A percentile compares a stretch with the other conserved stretches of the same genome.
These are phyloP conservation scores for Acleris literana DNA, from an alignment of 2,888 invertebrate genomes.

Conservation along the genomic window DNA sequence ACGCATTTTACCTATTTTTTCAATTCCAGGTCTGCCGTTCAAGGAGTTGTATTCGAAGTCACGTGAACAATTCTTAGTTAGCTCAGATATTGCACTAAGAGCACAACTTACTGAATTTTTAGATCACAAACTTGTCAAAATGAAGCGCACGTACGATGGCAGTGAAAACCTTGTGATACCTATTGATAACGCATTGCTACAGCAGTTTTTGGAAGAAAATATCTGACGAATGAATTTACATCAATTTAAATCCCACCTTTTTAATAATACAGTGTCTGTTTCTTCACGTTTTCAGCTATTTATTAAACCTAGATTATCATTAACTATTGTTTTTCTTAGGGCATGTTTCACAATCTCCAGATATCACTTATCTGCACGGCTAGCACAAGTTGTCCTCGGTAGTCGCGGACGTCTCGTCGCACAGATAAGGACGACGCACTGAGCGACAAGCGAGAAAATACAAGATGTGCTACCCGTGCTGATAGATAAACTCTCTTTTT, in stretches of 20 bases:
- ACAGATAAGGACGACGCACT: no score
- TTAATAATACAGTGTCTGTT: no score
- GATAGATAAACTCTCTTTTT: no score
- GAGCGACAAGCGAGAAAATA: no score
- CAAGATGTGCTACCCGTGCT: no score
- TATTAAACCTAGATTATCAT: conserved; percentile 21
- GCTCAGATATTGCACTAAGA: conserved; percentile 94
- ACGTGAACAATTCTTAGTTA: conserved; percentile 95
- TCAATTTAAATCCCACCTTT: neutral
- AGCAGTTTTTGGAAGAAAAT: conserved; percentile 89
- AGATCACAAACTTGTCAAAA: conserved; percentile 95
- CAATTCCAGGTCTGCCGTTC: conserved; percentile 90
- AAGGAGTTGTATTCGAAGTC: conserved; percentile 93
- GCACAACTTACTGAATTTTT: conserved; percentile 97
- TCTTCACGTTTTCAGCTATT: conserved; percentile 7
- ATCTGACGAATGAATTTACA: conserved; percentile 36
- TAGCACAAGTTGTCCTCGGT: no score
- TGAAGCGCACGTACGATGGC: conserved; percentile 91
- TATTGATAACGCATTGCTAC: conserved; percentile 87
- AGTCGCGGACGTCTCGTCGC: no score
- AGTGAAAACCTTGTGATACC: conserved; percentile 92
- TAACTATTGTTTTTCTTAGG: neutral
- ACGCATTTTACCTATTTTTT: neutral
- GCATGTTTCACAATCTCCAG: no score
- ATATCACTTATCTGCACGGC: no score